Percentiles rank a stretch among this genome's conserved stretches.
phyloP scores from a whole-genome alignment of 2,113 vertebrate genomes.

The Hippocampus guttulatus region DNA sequence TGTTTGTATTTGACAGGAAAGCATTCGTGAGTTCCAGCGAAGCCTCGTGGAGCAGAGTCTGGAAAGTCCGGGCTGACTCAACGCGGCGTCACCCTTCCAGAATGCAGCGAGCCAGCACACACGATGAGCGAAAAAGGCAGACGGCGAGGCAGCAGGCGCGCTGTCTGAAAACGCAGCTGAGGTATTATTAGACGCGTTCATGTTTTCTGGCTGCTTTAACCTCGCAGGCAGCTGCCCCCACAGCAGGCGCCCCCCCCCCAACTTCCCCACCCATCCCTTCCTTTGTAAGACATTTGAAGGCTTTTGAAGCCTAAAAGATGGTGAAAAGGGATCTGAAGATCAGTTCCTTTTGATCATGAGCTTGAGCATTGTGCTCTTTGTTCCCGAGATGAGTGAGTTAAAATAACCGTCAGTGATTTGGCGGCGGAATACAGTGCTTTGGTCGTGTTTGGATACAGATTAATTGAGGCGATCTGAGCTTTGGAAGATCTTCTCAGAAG shows the following conservation, averaged over 20 bases:
- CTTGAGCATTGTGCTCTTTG: conserved; percentile 61
- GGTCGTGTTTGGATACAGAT: conserved; percentile 48
- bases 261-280: conserved; percentile 5
- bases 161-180: conserved; percentile 16
- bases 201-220: conserved; percentile 50
- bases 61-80: conserved; percentile 71
- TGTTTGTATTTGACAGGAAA: conserved; percentile 49
- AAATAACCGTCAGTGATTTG: conserved; percentile 48
- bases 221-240: conserved; percentile 28
- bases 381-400: conserved; percentile 61
- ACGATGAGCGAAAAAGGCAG: conserved; percentile 9
- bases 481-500: conserved; percentile 29
- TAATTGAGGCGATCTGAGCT: conserved; percentile 32
- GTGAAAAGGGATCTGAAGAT: conserved; percentile 50
- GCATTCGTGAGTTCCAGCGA: conserved; percentile 34
- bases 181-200: conserved; percentile 41
- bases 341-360: conserved; percentile 62
- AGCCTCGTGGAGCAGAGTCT: conserved; percentile 48
- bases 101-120: conserved; percentile 15
- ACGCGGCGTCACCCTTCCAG: conserved; percentile 44
- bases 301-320: conserved; percentile 63
- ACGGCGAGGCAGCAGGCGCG: conserved; percentile 4
- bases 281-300: conserved; percentile 51
- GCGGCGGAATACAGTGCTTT: conserved; percentile 37
- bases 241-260: conserved; percentile 8